These are phyloP conservation scores for Coracias cyanogaster DNA, from an alignment of 2,797 vertebrate genomes.

Conservation along the genomic window DNA sequence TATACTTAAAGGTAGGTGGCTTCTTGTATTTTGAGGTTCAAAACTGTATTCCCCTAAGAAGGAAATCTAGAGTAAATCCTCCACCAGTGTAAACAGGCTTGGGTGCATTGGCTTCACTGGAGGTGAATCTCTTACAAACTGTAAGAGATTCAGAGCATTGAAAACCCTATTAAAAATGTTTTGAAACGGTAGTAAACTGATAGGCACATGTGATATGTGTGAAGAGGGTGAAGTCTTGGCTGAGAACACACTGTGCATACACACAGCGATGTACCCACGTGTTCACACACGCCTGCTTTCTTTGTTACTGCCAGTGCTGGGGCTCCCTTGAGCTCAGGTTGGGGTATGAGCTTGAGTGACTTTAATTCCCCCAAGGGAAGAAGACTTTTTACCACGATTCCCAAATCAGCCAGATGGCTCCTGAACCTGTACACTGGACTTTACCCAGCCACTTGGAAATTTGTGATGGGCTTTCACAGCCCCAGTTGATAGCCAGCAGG, in stretches of 20 bases:
- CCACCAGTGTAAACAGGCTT: not conserved
- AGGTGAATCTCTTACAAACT: not conserved
- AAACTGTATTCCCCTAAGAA: not conserved
- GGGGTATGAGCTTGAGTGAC: not conserved
- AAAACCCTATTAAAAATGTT: not conserved
- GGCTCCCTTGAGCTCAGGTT: not conserved
- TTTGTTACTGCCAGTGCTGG: rapidly evolving
- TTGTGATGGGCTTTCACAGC: not conserved
- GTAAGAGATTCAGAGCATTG: not conserved
- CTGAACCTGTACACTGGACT: not conserved
- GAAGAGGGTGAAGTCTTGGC: not conserved
- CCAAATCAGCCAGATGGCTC: not conserved
- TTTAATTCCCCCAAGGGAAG: not conserved
- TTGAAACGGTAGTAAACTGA: not conserved
- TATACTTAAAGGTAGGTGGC: not conserved
- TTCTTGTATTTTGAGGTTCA: not conserved
- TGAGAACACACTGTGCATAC: not conserved
- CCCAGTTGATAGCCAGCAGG: not conserved
- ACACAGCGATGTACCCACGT: not conserved
- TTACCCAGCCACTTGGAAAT: not conserved
- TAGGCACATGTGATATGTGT: rapidly evolving
- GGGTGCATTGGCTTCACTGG: not conserved
- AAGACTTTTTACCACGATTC: not conserved
- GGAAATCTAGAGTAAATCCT: not conserved
- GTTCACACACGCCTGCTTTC: rapidly evolving